Base-by-base conservation (phyloP, 2,113 vertebrate genomes). In the Ophiodon elongatus region DNA sequence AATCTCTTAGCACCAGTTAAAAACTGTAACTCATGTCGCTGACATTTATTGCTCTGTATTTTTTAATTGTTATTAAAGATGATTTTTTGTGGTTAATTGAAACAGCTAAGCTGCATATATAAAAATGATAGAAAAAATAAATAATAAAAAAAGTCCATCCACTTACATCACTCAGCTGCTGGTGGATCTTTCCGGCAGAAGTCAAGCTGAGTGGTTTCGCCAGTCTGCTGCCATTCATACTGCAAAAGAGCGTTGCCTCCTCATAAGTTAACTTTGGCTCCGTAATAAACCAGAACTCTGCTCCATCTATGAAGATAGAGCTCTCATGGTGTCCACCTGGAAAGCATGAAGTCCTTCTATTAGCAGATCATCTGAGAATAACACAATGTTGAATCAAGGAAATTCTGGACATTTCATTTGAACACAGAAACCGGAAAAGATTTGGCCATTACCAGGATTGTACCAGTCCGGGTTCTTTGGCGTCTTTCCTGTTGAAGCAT, bases 251-350 rank as follows among this genome's bases (percentile, higher is more conserved):
- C 19, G 75, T 31, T 1, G 98, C 98, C 92, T 98, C 97, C 81
- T 97, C 95, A 57, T 94, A 97, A 72, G 80, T 94, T 27, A 99
- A 91, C 60, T 63, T 90, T 9, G 95, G 95, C 39, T 97, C 89
- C 4, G 86, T 81, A 62, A 99, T 94, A 89, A 99, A 98, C 98
- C 98, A 99, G 76, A 97, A 98, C 95, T 99, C 98, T 57, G 95
- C 92, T 56, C 94, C 95, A 79, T 98, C 97, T 74, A 98, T 73
- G 83, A 98, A 94, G 87, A 97, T 67, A 0, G 97, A 95, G 2
- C 94, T 82, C 47, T 97, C 92, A 74, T 98, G 96, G 93, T 96
- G 96, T 65, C 96, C 96, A 54, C 85, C 94, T 97, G 83, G 47
- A 88, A 88, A 39, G 33, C 23, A 33, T 13, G 11, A 31, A 33